Evolutionary conservation across 2,888 invertebrate genomes (phyloP), one percentile per base, ranked within the genome.

Genomic region (Drosophila antonietae): DNA sequence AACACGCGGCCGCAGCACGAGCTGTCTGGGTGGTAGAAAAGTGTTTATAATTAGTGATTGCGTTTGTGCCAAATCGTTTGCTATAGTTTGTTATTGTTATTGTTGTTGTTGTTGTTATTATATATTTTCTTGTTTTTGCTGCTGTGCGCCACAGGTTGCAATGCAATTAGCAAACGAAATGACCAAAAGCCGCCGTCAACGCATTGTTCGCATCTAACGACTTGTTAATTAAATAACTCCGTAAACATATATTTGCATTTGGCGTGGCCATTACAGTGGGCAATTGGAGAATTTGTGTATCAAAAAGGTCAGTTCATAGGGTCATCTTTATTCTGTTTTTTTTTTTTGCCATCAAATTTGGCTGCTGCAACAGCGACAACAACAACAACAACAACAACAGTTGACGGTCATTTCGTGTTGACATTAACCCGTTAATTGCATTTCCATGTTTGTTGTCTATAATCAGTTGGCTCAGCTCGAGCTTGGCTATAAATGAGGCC

Each of bases 341-440:
- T 31, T 41, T 31, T 55, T 57, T 23, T 59, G 75, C 69, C 69
- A 68, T 67, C 71, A 58, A 63, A 61, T 67, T 65, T 58, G 63
- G 31, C 31, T 18, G 31, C 62, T 51, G 33, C 43, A 12, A 6
- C 12, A 12, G 6, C 43, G 5, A 43, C 18, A 23, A 6, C 44
- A 8, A 8, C 23, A 28, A 3, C 23, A 28, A 3, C 46, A 28
- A 3, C 47, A 28, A 9, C 46, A 51, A 2, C 12, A 6, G 6
- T 51, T 18, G 18, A 33, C 49, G 68, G 75, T 73, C 72, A 75
- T 83, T 80, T 73, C 68, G 68, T 73, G 71, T 78, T 85, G 80
- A 88, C 87, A 89, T 83, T 86, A 83, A 80, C 72, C 80, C 81
- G 88, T 81, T 90, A 87, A 87, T 87, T 87, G 87, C 86, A 83